Evolutionary conservation across 2,888 invertebrate species (phyloP).

Genomic region (Parochlus steinenii): DNA sequence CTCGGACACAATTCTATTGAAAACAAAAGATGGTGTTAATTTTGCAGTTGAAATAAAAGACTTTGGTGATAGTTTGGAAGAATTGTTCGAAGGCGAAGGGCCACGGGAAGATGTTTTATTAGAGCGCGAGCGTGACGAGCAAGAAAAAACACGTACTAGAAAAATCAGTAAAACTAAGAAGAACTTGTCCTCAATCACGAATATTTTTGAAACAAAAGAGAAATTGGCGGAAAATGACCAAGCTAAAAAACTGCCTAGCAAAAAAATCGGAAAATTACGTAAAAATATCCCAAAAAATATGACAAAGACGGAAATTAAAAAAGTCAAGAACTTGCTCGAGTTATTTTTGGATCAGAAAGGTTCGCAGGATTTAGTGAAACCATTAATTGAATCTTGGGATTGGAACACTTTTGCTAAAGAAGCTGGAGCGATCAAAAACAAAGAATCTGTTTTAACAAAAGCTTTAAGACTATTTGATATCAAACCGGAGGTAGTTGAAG

Average conservation of each 20-base stretch:
- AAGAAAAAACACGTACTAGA: conserved; percentile 36
- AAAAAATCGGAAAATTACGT: conserved; percentile 31
- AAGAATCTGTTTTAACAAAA: conserved; percentile 33
- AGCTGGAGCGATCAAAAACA: conserved; percentile 32
- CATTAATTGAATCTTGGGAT: conserved; percentile 44
- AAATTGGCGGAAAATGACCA: conserved; percentile 43
- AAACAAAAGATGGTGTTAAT: conserved; percentile 54
- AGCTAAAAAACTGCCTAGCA: conserved; percentile 35
- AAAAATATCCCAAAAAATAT: conserved; percentile 22
- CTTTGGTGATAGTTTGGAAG: conserved; percentile 33
- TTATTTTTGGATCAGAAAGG: conserved; percentile 23
- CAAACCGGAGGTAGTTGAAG: conserved; percentile 29
- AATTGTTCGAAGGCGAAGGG: conserved; percentile 55
- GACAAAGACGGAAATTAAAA: conserved; percentile 23
- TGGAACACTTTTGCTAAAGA: conserved; percentile 47
- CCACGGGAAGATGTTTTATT: conserved; percentile 45
- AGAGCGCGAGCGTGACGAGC: conserved; percentile 39
- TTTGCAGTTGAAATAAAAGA: conserved; percentile 55
- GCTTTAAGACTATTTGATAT: conserved; percentile 28
- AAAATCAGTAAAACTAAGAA: conserved; percentile 44
- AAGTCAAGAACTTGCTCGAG: conserved; percentile 20
- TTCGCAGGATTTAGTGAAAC: conserved; percentile 45
- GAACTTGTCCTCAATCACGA: conserved; percentile 44
- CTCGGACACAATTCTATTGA: conserved; percentile 54
- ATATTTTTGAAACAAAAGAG: conserved; percentile 65